Evolutionary conservation across 2,888 invertebrate species (phyloP).

Genomic region (Elysia crispata): DNA sequence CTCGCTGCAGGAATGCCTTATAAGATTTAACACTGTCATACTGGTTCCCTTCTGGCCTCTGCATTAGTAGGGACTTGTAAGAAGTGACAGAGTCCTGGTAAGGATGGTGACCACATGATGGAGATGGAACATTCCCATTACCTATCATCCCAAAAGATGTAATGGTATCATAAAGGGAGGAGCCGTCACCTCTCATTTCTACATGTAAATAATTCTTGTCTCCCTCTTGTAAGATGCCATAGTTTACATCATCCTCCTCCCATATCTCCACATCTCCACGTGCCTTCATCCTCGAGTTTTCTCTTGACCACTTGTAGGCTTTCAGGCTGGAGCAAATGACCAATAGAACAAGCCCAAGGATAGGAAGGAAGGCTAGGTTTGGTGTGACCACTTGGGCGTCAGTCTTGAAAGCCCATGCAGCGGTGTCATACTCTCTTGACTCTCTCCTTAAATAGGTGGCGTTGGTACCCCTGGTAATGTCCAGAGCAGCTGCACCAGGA

Average conservation of each 20-base stretch:
- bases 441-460: too few species aligned
- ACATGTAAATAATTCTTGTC: constrained; percentile 50
- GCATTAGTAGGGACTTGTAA: constrained; percentile 46
- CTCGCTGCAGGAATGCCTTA: constrained; percentile 51
- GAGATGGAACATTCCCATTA: constrained; percentile 36
- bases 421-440: constrained; percentile 35
- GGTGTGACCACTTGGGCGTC: constrained; percentile 6
- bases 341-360: constrained; percentile 49
- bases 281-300: constrained; percentile 40
- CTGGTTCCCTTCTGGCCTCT: constrained; percentile 46
- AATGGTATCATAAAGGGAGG: constrained; percentile 53
- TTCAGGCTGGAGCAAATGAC: constrained; percentile 46
- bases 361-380: constrained; percentile 52
- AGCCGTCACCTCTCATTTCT: constrained; percentile 50
- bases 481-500: too few species aligned
- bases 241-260: constrained; percentile 48
- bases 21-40: constrained; percentile 54
- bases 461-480: too few species aligned
- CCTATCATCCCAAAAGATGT: constrained; percentile 47
- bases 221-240: constrained; percentile 45
- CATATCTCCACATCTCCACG: constrained; percentile 50
- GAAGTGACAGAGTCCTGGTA: constrained; percentile 49
- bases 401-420: constrained; percentile 36
- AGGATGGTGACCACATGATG: constrained; percentile 5
- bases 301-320: constrained; percentile 49